Evolutionary conservation across 2,113 vertebrate genomes (phyloP).

Genomic region (Seriola rivoliana): DNA sequence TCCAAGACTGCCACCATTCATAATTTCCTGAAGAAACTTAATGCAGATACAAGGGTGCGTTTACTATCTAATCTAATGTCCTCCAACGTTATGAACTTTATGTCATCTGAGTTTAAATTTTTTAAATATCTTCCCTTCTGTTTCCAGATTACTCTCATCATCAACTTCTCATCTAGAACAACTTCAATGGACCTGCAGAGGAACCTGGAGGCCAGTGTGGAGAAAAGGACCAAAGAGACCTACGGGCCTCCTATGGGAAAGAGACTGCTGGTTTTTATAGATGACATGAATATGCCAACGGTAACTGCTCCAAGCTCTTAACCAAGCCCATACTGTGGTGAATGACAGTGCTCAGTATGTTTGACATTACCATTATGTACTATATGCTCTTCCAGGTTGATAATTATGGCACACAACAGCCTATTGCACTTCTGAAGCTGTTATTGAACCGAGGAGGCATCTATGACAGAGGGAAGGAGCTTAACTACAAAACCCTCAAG

Average conservation of each 20-base stretch:
- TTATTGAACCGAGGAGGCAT: slow-evolving; percentile 92
- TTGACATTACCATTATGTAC: neutral
- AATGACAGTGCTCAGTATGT: neutral
- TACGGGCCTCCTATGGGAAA: slow-evolving; percentile 95
- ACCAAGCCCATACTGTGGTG: neutral
- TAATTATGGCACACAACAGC: slow-evolving; percentile 95
- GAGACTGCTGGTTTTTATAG: slow-evolving; percentile 93
- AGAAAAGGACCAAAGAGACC: slow-evolving; percentile 93
- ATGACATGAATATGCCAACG: slow-evolving; percentile 98
- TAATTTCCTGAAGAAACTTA: slow-evolving; percentile 91
- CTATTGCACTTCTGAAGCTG: slow-evolving; percentile 94
- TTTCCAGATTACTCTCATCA: slow-evolving; percentile 88
- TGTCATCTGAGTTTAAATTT: neutral
- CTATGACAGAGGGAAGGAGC: slow-evolving; percentile 93
- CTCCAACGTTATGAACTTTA: neutral
- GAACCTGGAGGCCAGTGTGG: slow-evolving; percentile 93
- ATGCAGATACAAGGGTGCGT: slow-evolving; percentile 85
- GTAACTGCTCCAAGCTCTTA: slow-evolving; percentile 73
- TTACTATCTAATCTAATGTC: neutral
- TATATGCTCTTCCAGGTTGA: slow-evolving; percentile 87
- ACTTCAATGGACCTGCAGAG: slow-evolving; percentile 96
- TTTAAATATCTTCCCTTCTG: slow-evolving; percentile 14
- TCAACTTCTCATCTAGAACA: slow-evolving; percentile 96
- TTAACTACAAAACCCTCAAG: slow-evolving; percentile 91
- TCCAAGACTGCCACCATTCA: slow-evolving; percentile 96